A percentile compares a stretch with the other conserved stretches of the same genome.
phyloP scores from a whole-genome alignment of 2,888 invertebrate species.

The Belgica antarctica region DNA sequence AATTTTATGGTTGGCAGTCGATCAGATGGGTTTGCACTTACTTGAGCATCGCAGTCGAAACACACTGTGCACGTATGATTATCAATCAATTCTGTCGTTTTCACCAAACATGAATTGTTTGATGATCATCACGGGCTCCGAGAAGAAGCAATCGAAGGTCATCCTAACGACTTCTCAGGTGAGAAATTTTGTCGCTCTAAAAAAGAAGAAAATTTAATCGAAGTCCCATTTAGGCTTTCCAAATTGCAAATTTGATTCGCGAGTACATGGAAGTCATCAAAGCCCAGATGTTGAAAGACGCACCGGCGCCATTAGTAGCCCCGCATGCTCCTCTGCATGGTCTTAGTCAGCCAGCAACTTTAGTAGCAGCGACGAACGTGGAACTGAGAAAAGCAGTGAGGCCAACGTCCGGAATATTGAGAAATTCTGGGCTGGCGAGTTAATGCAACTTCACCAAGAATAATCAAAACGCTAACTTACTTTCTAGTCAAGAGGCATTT shows the following conservation, averaged over 20 bases:
- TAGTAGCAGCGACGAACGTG: constrained; percentile 34
- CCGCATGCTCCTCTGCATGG: constrained; percentile 43
- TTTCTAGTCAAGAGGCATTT: too few relatives aligned
- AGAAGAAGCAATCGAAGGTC: constrained; percentile 88
- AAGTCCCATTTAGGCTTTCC: constrained; percentile 68
- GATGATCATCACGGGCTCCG: constrained; percentile 88
- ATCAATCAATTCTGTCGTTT: constrained; percentile 83
- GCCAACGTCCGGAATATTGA: constrained; percentile 47
- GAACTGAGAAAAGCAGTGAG: constrained; percentile 46
- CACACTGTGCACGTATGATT: constrained; percentile 87
- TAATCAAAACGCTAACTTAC: too few relatives aligned
- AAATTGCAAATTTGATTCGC: constrained; percentile 86
- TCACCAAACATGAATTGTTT: constrained; percentile 89
- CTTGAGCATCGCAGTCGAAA: constrained; percentile 84
- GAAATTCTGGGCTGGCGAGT: constrained; percentile 47
- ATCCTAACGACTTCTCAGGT: constrained; percentile 91
- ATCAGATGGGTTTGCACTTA: constrained; percentile 86
- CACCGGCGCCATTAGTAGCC: constrained; percentile 45
- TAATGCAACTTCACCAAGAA: too few relatives aligned
- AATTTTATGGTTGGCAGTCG: constrained; percentile 87
- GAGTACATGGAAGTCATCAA: constrained; percentile 76
- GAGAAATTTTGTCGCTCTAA: constrained; percentile 46
- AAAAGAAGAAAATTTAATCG: neutral
- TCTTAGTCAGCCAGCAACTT: constrained; percentile 43
- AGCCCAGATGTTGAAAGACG: constrained; percentile 48